Conservation (phyloP, 2,888 invertebrate species). For the Actias luna region DNA sequence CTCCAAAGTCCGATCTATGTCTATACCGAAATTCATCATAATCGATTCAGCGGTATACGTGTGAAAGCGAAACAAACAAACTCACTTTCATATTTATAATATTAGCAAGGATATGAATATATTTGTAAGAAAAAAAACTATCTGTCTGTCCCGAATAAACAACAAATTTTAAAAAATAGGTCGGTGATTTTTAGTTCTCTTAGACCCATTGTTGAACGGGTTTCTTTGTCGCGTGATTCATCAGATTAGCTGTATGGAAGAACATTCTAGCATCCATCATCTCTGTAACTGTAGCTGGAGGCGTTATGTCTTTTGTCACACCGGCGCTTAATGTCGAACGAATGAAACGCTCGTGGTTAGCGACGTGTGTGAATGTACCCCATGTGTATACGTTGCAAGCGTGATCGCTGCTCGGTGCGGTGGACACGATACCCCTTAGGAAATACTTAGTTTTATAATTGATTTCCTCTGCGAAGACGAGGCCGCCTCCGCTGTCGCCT, state of each 20-base stretch:
- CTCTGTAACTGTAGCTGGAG: background rate
- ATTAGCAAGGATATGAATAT: too few species aligned
- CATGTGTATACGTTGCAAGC: constrained; percentile 31
- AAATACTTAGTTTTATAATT: constrained; percentile 31
- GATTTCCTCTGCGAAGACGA: constrained; percentile 29
- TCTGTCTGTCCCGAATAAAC: too few species aligned
- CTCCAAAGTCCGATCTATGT: too few species aligned
- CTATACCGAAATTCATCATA: too few species aligned
- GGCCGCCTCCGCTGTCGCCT: constrained; percentile 49
- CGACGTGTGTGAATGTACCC: constrained; percentile 39
- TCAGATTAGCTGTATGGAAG: background rate
- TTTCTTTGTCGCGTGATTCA: background rate
- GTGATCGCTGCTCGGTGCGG: constrained; percentile 36
- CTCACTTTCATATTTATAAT: too few species aligned
- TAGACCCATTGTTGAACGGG: background rate
- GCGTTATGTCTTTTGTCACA: background rate
- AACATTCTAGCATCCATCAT: background rate
- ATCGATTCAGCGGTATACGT: too few species aligned
- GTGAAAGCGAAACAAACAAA: too few species aligned
- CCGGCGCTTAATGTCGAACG: background rate
- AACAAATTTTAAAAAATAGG: too few species aligned
- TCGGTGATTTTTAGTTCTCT: background rate
- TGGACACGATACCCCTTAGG: constrained; percentile 47
- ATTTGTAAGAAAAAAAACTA: too few species aligned
- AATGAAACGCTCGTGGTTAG: constrained; percentile 35